A percentile compares a stretch with the other conserved stretches of the same genome.
Conservation (phyloP, 2,888 invertebrate genomes). For the Troides aeacus region DNA sequence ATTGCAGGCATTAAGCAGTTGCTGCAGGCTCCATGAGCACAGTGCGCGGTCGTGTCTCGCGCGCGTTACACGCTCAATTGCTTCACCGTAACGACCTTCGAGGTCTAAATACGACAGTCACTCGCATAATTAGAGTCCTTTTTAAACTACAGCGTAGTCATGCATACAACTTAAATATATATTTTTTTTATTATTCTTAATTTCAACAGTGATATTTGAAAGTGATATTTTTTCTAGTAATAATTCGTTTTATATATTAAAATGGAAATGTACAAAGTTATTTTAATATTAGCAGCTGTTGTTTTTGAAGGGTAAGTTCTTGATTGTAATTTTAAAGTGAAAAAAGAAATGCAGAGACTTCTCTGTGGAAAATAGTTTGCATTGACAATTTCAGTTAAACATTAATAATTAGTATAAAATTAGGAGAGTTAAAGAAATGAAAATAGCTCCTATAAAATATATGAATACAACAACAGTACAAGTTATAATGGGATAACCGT, state of each 20-base stretch:
- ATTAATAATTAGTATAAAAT: too few relatives aligned
- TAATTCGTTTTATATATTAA: constrained; percentile 37
- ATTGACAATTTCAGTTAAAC: too few relatives aligned
- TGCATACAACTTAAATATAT: constrained; percentile 41
- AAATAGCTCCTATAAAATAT: too few relatives aligned
- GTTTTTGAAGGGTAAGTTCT: constrained; percentile 46
- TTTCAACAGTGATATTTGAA: constrained; percentile 41
- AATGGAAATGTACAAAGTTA: constrained; percentile 38
- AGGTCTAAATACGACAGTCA: constrained; percentile 35
- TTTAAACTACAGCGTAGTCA: constrained; percentile 39
- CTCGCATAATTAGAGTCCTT: constrained; percentile 39
- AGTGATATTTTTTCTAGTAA: constrained; percentile 39
- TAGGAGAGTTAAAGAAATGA: too few relatives aligned
- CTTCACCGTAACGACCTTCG: constrained; percentile 38
- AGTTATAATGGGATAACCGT: too few relatives aligned
- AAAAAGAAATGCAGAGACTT: too few relatives aligned
- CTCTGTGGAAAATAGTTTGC: too few relatives aligned
- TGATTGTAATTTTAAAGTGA: not conserved
- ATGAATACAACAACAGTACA: too few relatives aligned
- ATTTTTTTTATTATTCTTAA: constrained; percentile 37
- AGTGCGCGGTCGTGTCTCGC: constrained; percentile 48
- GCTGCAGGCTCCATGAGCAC: constrained; percentile 33
- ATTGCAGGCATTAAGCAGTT: constrained; percentile 9
- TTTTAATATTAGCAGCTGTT: constrained; percentile 41
- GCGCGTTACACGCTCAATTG: constrained; percentile 43